A percentile compares a stretch with the other conserved stretches of the same genome.
Evolutionary conservation across 2,113 vertebrate genomes (phyloP).

Genomic region (Ciconia stormi): DNA sequence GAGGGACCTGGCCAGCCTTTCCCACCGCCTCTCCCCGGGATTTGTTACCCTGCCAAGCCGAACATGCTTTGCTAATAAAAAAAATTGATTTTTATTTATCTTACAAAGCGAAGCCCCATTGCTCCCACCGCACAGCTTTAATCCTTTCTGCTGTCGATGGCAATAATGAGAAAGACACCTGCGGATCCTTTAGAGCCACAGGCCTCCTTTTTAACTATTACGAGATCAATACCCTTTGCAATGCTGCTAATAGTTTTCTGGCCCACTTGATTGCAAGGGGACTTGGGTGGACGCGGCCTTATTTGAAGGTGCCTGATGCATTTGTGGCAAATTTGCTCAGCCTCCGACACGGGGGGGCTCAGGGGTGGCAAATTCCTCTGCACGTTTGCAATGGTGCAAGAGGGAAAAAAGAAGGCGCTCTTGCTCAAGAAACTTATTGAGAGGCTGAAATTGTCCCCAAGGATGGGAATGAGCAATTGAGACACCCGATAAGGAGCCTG

Average conservation of each 20-base stretch:
- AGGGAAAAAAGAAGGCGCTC: background rate
- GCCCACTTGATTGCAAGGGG: background rate
- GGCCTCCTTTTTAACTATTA: background rate
- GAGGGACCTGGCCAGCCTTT: background rate
- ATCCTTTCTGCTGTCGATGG: background rate
- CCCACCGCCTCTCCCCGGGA: rapidly evolving
- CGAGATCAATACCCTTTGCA: background rate
- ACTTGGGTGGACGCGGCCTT: rapidly evolving
- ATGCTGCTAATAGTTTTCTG: background rate
- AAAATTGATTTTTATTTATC: background rate
- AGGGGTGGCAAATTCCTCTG: background rate
- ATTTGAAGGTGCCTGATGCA: rapidly evolving
- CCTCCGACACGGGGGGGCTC: rapidly evolving
- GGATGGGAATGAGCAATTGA: background rate
- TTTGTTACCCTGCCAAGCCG: background rate
- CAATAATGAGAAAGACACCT: background rate
- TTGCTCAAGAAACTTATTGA: background rate
- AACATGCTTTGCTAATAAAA: background rate
- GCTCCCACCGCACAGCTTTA: background rate
- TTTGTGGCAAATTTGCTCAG: background rate
- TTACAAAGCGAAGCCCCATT: background rate
- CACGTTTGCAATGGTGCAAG: rapidly evolving
- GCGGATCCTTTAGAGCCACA: background rate
- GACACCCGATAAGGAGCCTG: background rate
- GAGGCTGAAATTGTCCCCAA: background rate